Base-by-base conservation (phyloP, 2,888 invertebrate species). In the Spodoptera littoralis region DNA sequence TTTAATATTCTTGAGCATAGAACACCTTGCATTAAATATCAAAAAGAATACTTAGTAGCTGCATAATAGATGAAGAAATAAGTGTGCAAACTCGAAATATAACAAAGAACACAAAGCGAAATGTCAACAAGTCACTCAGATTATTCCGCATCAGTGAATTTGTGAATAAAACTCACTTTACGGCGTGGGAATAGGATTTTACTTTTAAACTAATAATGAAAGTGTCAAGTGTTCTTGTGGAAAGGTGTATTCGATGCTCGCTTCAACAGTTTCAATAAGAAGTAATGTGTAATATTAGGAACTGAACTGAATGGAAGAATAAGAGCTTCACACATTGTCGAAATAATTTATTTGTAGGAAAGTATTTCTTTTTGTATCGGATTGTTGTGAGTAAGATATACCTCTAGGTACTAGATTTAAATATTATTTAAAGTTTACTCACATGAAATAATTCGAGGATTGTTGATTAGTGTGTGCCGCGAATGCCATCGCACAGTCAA, bases 51-150 rank as follows among this genome's bases (percentile, higher is more conserved):
- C 24, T 27, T 11, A 27, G 5, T n/a, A 50, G n/a, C 22, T 18
- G 27, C 41, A 44, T 54, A 24, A 30, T 46, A 59, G 27, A 48
- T 1, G n/a, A 54, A 41, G 41, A 36, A 46, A 60, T 65, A 61
- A 51, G 41, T 59, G 42, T 44, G 36, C 11, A 63, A 60, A 59
- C 44, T 65, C 49, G 60, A 54, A 54, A 60, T 52, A 27, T 57
- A 73, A 82, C 76, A 83, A 82, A 76, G 61, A 57, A 30, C 46
- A 75, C 74, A 81, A 76, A 61, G 69, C 53, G 51, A 76, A 70
- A 78, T 84, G 85, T 85, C 84, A 85, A 75, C 77, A 80, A 87
- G 84, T 84, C 84, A 83, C 68, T 77, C 70, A 60, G 80, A 82
- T 84, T 82, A 81, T 83, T 84, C 77, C 79, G 76, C 76, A 54